These are phyloP conservation scores for Salminus brasiliensis DNA, from an alignment of 2,113 vertebrate species.

Conservation along the genomic window DNA sequence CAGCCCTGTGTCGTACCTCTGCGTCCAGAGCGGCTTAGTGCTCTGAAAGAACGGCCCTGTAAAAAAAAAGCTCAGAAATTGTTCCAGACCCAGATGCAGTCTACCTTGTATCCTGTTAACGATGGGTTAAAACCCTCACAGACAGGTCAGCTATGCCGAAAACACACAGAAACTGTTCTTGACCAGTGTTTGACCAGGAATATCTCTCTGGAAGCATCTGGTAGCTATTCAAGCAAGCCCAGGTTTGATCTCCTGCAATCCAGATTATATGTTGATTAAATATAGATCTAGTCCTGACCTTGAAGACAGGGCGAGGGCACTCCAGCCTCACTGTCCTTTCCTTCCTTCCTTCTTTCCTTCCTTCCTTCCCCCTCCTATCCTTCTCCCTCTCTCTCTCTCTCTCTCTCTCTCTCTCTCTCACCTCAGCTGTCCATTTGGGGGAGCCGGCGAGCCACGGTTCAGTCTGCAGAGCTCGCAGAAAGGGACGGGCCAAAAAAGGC, in stretches of 20 bases:
- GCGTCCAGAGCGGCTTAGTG: neutral
- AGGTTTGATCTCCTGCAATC: neutral
- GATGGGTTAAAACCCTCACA: no score
- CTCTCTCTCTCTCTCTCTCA: neutral
- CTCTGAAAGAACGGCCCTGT: neutral
- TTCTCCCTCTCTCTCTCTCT: no score
- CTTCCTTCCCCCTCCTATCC: no score
- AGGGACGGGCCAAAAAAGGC: constrained; percentile 23
- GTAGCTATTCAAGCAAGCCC: neutral
- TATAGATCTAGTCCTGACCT: neutral
- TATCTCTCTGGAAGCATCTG: neutral
- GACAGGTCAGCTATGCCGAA: no score
- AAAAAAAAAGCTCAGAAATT: neutral
- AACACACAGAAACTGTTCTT: neutral
- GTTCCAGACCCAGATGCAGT: no score
- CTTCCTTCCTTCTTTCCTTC: no score
- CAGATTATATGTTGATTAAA: neutral
- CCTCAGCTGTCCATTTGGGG: constrained; percentile 36
- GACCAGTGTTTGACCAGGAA: neutral
- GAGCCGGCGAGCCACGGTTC: constrained; percentile 43
- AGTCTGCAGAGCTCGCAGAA: neutral
- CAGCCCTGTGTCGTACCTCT: neutral
- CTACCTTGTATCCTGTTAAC: neutral
- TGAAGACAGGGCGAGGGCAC: neutral
- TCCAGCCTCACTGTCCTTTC: neutral